A percentile compares a stretch with the other conserved stretches of the same genome.
These are phyloP conservation scores for Apodemia mormo DNA, from an alignment of 2,888 invertebrate species.

Conservation along the genomic window DNA sequence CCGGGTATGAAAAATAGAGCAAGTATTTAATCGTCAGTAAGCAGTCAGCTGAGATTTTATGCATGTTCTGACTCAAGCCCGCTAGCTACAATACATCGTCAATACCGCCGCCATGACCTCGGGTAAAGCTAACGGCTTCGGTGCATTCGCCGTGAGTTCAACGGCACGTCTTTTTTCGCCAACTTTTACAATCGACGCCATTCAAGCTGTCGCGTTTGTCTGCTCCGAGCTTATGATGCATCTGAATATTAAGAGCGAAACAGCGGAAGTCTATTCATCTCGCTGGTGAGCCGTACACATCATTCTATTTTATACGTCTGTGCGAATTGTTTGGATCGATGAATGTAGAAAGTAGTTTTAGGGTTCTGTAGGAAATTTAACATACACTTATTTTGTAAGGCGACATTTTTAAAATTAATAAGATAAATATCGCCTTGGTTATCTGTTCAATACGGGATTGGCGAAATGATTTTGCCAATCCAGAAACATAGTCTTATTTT, in stretches of 20 bases:
- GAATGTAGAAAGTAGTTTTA: not conserved
- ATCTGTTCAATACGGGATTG: too few relatives aligned
- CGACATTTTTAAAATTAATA: not conserved
- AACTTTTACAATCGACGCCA: slow-evolving; percentile 57
- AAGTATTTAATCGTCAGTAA: not conserved
- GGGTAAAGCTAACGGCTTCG: slow-evolving; percentile 66
- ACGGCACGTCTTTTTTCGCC: slow-evolving; percentile 65
- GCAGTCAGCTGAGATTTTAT: slow-evolving; percentile 49
- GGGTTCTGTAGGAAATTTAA: not conserved
- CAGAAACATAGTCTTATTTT: too few relatives aligned
- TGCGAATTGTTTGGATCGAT: slow-evolving; percentile 2
- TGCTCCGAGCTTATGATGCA: slow-evolving; percentile 35
- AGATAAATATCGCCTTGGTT: too few relatives aligned
- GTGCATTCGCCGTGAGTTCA: slow-evolving; percentile 71
- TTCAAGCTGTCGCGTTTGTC: slow-evolving; percentile 41
- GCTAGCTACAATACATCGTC: slow-evolving; percentile 41
- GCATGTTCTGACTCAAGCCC: slow-evolving; percentile 44
- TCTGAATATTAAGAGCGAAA: slow-evolving; percentile 31
- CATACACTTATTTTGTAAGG: not conserved
- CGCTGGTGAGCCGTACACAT: not conserved
- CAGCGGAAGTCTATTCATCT: not conserved
- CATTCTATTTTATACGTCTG: not conserved
- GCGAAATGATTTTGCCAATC: too few relatives aligned
- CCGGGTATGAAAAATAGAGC: slow-evolving; percentile 22
- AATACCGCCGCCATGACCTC: slow-evolving; percentile 68